These are phyloP conservation scores for Dipus sagitta DNA, from an alignment of 2,797 vertebrate genomes.

Conservation along the genomic window DNA sequence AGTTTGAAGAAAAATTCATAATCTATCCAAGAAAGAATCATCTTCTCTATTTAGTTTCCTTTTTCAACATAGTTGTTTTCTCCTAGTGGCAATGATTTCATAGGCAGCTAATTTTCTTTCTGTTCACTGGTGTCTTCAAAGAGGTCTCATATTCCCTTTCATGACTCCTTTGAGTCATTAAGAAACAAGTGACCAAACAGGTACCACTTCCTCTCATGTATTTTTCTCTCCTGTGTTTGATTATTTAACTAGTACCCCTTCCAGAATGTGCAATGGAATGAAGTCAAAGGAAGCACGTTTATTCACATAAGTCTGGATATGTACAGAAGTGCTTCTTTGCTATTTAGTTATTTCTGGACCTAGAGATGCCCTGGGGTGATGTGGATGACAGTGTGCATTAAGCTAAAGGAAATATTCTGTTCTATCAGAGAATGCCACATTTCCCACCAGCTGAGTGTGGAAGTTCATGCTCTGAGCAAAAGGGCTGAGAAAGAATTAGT, in stretches of 20 bases:
- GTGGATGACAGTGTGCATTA: background rate
- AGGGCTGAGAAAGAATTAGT: background rate
- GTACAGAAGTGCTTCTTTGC: background rate
- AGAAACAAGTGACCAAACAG: background rate
- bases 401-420: slow-evolving; percentile 22
- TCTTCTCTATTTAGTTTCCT: slow-evolving; percentile 20
- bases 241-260: background rate
- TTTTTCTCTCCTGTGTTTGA: background rate
- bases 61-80: background rate
- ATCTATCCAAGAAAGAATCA: slow-evolving; percentile 2
- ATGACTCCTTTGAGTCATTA: background rate
- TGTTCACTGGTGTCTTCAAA: background rate
- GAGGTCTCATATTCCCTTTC: background rate
- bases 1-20: background rate
- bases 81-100: background rate
- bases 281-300: background rate
- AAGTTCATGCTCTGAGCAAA: background rate
- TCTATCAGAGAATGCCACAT: background rate
- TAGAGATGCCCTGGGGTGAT: background rate
- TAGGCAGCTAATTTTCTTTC: background rate
- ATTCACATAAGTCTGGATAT: background rate
- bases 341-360: background rate
- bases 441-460: background rate
- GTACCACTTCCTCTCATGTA: background rate
- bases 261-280: background rate